These are phyloP conservation scores for Pterocles gutturalis DNA, from an alignment of 2,113 vertebrate species.

Conservation along the genomic window DNA sequence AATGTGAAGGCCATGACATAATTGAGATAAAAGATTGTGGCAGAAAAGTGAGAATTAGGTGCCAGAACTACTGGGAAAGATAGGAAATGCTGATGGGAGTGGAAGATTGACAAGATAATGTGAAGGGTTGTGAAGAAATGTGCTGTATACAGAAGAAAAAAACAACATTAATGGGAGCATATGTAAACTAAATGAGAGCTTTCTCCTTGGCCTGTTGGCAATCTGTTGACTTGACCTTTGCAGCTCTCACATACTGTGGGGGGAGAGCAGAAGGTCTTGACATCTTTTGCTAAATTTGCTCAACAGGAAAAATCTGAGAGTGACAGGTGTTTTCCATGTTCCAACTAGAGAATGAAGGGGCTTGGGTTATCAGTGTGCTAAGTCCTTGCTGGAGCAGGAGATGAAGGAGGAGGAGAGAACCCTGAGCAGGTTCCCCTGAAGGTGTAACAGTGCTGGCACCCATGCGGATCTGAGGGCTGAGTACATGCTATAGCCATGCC, in stretches of 20 bases:
- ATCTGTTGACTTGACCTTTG: background rate
- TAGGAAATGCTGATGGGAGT: background rate
- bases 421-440: background rate
- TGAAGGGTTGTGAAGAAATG: background rate
- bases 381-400: background rate
- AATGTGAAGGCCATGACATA: background rate
- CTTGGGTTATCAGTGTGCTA: background rate
- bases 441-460: background rate
- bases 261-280: background rate
- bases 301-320: background rate
- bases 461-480: background rate
- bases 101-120: background rate
- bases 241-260: background rate
- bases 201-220: background rate
- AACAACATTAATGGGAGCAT: background rate
- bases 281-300: background rate
- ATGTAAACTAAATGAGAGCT: background rate
- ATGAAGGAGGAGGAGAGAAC: background rate
- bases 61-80: background rate
- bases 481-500: fast-evolving
- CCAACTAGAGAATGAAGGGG: background rate
- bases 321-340: background rate
- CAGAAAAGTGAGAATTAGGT: background rate
- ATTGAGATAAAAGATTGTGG: background rate
- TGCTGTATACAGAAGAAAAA: background rate